Base-by-base conservation (phyloP, 2,797 vertebrate species). In the Notoglanidium macrostoma region DNA sequence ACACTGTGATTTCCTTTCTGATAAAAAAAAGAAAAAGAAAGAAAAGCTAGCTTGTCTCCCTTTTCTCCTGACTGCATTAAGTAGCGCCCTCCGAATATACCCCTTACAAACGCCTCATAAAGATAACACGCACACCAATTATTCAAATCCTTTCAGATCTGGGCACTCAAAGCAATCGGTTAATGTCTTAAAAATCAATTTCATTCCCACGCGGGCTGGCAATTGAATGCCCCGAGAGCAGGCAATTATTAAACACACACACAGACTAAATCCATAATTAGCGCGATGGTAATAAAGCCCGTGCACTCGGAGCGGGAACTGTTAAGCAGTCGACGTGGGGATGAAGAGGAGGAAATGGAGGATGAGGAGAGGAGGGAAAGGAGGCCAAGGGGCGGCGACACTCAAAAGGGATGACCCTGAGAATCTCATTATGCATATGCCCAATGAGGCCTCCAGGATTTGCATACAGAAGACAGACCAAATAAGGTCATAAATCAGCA, bases 401-500 rank as follows among this genome's bases (percentile, higher is more conserved):
- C 92, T 93, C 92, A 90, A 90, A 92, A 95, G 94, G 92, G 95
- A 96, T 95, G 95, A 95, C 96, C 96, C 95, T 96, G 95, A 94
- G 95, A 96, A 95, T 95, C 93, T 94, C 94, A 96, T 96, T 96
- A 96, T 95, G 95, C 94, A 95, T 93, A 95, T 92, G 95, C 93
- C 94, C 94, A 95, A 95, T 95, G 94, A 92, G 91, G 90, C 92
- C 93, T 91, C 92, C 88, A 74, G 91, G 94, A 96, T 96, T 96
- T 96, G 94, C 95, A 96, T 96, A 95, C 94, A 95, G 95, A 96
- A 95, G 95, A 96, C 95, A 95, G 95, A 95, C 95, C 95, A 95
- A 96, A 96, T 95, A 96, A 96, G 95, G 95, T 95, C 95, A 96
- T 96, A 96, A 96, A 96, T 96, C 95, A 96, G 95, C 89, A 87